Base-by-base conservation (phyloP, 2,888 invertebrate genomes). In the Hydraecia micacea region DNA sequence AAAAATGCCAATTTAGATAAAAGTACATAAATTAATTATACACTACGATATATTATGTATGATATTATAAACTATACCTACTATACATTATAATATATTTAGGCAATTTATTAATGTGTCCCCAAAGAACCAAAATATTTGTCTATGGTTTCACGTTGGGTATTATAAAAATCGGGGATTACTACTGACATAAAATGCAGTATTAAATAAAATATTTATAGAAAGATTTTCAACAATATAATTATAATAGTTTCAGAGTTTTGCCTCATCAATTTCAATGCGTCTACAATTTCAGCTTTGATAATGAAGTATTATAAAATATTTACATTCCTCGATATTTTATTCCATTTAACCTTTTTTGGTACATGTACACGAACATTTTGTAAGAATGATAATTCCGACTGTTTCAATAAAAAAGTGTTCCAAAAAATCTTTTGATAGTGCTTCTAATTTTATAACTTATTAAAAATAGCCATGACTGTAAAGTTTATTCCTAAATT, bases 261-360 rank as follows among this genome's bases (percentile, higher is more conserved):
- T 68, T 42, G 62, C 71, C 76, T 77, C 49, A 36, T 72, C 72
- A 32, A 60, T 71, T 62, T 69, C 36, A 81, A 36, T 39, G 73
- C 32, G 42, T 73, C 55, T 77, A 83, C 83, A 70, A 42, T 71
- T 69, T 75, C 81, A n/a, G 81, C 74, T 75, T 77, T 84, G 52
- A 62, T 76, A 71, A 66, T 63, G 55, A 79, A 79, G 73, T 85
- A 79, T 85, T 76, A 74, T 69, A 55, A 69, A 60, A 82, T 85
- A 75, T 85, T 81, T 85, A 82, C 84, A 85, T 82, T 85, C 84
- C 82, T 82, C 72, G n/a, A 76, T 85, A 68, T 79, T 81, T 78
- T 81, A 82, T 85, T 85, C 82, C 82, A 76, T 72, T 74, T 79
- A 76, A 77, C 60, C 32, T 63, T 80, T 85, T 76, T 79, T 76